phyloP scores from a whole-genome alignment of 2,113 vertebrate genomes.

The Alces alces region DNA sequence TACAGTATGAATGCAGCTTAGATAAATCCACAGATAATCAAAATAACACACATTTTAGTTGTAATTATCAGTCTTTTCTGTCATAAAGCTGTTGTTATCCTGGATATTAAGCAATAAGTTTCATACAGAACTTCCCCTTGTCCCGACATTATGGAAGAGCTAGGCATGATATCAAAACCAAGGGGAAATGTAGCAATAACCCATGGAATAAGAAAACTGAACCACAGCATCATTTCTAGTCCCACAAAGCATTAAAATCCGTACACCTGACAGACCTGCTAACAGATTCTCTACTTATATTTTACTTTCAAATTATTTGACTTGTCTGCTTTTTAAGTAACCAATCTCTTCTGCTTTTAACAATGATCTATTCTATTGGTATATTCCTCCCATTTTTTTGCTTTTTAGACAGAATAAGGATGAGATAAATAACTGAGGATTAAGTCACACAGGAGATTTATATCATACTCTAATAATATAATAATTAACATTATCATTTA shows the following conservation, averaged over 20 bases:
- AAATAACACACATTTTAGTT: background rate
- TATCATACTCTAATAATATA: background rate
- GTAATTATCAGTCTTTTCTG: background rate
- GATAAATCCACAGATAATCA: background rate
- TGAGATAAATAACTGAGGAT: background rate
- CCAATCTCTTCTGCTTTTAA: background rate
- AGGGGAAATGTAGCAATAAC: background rate
- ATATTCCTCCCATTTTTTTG: background rate
- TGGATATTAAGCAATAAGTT: background rate
- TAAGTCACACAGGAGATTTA: background rate
- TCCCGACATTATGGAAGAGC: background rate
- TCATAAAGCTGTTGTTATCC: background rate
- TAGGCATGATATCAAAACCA: background rate
- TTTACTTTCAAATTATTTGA: background rate
- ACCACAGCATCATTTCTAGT: background rate
- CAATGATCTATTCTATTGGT: background rate
- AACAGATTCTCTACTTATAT: background rate
- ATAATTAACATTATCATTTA: background rate
- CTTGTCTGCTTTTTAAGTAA: background rate
- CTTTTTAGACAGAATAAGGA: background rate
- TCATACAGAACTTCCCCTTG: background rate
- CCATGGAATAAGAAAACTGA: background rate
- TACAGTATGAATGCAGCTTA: background rate
- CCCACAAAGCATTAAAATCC: background rate
- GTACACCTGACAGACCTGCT: background rate